Evolutionary conservation across 1,140 invertebrate genomes (phyloP).

Genomic region (Oreohelix idahoensis): DNA sequence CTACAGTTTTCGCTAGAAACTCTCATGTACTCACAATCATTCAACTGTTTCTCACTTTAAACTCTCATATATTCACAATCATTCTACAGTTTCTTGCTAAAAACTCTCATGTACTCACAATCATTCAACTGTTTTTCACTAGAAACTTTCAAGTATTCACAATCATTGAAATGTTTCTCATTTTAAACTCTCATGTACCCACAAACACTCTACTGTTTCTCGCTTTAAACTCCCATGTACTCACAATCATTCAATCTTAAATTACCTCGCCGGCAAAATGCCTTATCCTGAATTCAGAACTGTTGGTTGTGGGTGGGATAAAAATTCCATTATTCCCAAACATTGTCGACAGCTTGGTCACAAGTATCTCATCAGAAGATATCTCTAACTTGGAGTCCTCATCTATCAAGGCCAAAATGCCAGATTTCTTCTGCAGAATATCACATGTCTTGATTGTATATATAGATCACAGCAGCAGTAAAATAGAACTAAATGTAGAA

Average conservation of each 20-base stretch:
- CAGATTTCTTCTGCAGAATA: constrained; percentile 42
- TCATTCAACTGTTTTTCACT: no score
- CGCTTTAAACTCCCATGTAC: background rate
- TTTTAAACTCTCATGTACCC: no score
- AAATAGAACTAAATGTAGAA: no score
- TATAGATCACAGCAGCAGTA: no score
- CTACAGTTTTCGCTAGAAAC: no score
- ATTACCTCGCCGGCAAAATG: constrained; percentile 63
- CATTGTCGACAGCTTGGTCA: constrained; percentile 87
- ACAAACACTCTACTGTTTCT: no score
- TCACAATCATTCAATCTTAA: background rate
- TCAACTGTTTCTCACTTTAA: background rate
- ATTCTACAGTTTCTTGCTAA: no score
- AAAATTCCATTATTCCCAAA: constrained; percentile 35
- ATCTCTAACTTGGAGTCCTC: constrained; percentile 59
- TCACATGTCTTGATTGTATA: background rate
- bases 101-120: no score
- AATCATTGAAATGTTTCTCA: no score
- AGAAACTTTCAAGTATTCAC: no score
- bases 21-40: no score
- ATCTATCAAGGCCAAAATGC: constrained; percentile 59
- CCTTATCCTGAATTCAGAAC: constrained; percentile 72
- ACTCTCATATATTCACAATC: background rate
- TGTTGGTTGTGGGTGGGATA: constrained; percentile 72
- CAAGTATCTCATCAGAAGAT: constrained; percentile 88